phyloP scores from a whole-genome alignment of 2,888 invertebrate species.

The Lycaena phlaeas region DNA sequence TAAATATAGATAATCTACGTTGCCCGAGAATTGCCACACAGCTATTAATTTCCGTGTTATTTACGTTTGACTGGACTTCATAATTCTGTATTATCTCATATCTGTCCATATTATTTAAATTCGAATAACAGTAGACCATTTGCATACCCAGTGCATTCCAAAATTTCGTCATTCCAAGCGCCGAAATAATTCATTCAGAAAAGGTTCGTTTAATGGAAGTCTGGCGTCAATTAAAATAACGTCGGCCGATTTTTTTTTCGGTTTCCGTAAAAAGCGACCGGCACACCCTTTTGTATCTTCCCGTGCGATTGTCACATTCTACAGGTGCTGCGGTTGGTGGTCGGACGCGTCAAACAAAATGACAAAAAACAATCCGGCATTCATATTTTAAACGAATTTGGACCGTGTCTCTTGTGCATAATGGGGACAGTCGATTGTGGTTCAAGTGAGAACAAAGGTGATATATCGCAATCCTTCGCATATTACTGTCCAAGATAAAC shows the following conservation, averaged over 20 bases:
- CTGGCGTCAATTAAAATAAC: conserved; percentile 67
- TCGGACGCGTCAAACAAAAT: conserved; percentile 42
- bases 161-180: conserved; percentile 56
- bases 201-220: conserved; percentile 44
- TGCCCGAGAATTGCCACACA: too few relatives aligned
- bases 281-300: conserved; percentile 60
- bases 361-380: conserved; percentile 13
- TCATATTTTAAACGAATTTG: conserved; percentile 20
- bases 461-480: conserved; percentile 2
- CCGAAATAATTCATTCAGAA: conserved; percentile 46
- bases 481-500: conserved; percentile 3
- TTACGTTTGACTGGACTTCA: too few relatives aligned
- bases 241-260: conserved; percentile 35
- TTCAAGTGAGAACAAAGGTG: not conserved
- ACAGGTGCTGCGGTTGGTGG: conserved; percentile 65
- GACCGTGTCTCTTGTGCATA: conserved; percentile 23
- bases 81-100: too few relatives aligned
- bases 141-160: conserved; percentile 49
- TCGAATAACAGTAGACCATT: conserved; percentile 29
- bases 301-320: conserved; percentile 57
- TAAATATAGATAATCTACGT: too few relatives aligned
- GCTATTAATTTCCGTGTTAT: too few relatives aligned
- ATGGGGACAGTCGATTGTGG: not conserved
- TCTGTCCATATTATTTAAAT: too few relatives aligned
- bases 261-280: conserved; percentile 45